A percentile compares a stretch with the other conserved stretches of the same genome.
Conservation (phyloP, 2,888 invertebrate species). For the Catocala fraxini region DNA sequence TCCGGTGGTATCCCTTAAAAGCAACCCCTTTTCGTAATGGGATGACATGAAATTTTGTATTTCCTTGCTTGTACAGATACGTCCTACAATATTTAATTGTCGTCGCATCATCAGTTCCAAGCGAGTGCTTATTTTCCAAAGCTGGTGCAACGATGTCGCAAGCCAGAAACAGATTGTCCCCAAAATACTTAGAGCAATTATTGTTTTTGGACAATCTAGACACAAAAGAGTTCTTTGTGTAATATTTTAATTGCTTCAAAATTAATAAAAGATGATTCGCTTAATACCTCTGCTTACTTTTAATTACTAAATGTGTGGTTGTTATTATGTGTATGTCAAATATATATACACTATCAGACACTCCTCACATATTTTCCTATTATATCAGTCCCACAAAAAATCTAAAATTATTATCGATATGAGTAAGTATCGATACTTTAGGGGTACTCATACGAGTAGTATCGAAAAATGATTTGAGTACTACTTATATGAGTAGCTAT, state of each 20-base stretch:
- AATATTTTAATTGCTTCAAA: too few relatives aligned
- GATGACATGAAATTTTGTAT: slow-evolving; percentile 51
- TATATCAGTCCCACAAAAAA: too few relatives aligned
- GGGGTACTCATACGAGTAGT: too few relatives aligned
- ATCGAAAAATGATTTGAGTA: slow-evolving; percentile 11
- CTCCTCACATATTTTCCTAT: too few relatives aligned
- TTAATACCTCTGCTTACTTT: too few relatives aligned
- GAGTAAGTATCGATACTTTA: too few relatives aligned
- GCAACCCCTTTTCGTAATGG: slow-evolving; percentile 54
- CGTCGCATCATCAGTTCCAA: slow-evolving; percentile 59
- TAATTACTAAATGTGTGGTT: too few relatives aligned
- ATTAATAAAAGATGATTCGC: too few relatives aligned
- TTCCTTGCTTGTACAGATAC: slow-evolving; percentile 52
- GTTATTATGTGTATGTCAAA: too few relatives aligned
- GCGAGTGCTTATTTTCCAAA: slow-evolving; percentile 58
- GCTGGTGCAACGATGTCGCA: slow-evolving; percentile 53
- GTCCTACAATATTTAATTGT: slow-evolving; percentile 56
- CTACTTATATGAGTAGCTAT: slow-evolving; percentile 30
- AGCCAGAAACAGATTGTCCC: slow-evolving; percentile 54
- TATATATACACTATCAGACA: too few relatives aligned
- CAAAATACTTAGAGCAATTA: slow-evolving; percentile 43
- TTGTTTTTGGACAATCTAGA: slow-evolving; percentile 10
- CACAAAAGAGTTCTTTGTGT: slow-evolving; percentile 9
- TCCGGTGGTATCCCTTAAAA: slow-evolving; percentile 13
- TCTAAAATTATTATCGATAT: too few relatives aligned